Conservation (phyloP, 2,797 vertebrate species). For the Ctenopoma multispine region DNA sequence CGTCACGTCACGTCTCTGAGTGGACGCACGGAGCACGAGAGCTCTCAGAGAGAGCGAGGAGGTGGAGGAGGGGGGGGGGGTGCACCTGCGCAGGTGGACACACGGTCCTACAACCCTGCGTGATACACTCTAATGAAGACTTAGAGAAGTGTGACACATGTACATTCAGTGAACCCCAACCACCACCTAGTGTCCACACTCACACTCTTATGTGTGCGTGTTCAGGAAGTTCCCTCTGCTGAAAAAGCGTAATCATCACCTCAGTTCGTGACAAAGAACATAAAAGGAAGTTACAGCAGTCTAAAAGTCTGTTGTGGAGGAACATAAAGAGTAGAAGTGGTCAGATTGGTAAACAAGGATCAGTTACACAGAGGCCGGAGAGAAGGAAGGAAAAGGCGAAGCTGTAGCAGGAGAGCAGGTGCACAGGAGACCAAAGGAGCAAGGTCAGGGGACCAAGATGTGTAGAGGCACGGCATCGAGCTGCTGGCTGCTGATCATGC, state of each 20-base stretch:
- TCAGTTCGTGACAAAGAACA: conserved; percentile 3
- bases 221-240: conserved; percentile 14
- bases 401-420: background rate
- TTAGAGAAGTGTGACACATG: too few species aligned
- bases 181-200: background rate
- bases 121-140: too few species aligned
- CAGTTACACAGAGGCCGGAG: background rate
- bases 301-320: background rate
- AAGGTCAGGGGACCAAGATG: conserved; percentile 35
- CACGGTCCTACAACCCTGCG: background rate
- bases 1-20: conserved; percentile 46
- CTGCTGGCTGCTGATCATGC: conserved; percentile 57
- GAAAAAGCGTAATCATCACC: background rate
- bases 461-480: conserved; percentile 3
- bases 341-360: background rate
- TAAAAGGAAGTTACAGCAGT: conserved; percentile 44
- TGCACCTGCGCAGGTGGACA: conserved; percentile 49
- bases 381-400: background rate
- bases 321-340: background rate
- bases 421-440: background rate
- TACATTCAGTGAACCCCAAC: too few species aligned
- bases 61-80: too few species aligned
- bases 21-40: conserved; percentile 33
- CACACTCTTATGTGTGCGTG: background rate
- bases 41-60: too few species aligned